Conservation (phyloP, 2,113 vertebrate genomes). For the Gymnogyps californianus region DNA sequence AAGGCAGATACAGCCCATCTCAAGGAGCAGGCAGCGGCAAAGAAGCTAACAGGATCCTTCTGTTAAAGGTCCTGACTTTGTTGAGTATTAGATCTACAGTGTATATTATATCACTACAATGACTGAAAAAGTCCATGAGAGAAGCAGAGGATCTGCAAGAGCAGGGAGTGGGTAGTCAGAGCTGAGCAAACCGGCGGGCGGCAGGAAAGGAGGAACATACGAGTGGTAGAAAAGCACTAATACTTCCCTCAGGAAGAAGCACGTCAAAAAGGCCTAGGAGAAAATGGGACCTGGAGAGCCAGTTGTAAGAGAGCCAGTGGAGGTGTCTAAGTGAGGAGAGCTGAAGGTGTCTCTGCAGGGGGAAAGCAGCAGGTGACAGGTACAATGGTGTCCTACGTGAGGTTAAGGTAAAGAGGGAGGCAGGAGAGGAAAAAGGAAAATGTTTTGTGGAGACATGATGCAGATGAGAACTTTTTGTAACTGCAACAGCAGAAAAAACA, state of each 20-base stretch:
- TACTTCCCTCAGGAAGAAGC: neutral
- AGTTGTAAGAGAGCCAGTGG: neutral
- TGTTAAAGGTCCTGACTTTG: neutral
- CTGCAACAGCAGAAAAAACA: neutral
- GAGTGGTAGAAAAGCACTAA: neutral
- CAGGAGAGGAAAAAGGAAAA: neutral
- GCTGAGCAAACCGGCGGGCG: rapidly evolving
- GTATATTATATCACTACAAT: neutral
- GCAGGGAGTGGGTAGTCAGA: neutral
- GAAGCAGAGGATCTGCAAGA: neutral
- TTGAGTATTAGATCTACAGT: neutral
- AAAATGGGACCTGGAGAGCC: neutral
- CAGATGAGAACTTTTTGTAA: neutral
- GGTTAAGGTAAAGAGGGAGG: neutral
- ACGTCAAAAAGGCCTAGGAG: neutral
- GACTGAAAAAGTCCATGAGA: neutral
- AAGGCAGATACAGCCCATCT: neutral
- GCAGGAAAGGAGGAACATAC: neutral
- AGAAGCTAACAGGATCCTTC: neutral
- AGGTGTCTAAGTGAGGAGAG: neutral
- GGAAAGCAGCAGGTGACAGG: neutral
- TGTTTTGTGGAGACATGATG: neutral
- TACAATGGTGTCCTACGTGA: neutral
- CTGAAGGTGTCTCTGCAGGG: neutral
- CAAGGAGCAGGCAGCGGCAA: neutral